Conservation (phyloP, 2,797 vertebrate species). For the Sparidentex hasta region DNA sequence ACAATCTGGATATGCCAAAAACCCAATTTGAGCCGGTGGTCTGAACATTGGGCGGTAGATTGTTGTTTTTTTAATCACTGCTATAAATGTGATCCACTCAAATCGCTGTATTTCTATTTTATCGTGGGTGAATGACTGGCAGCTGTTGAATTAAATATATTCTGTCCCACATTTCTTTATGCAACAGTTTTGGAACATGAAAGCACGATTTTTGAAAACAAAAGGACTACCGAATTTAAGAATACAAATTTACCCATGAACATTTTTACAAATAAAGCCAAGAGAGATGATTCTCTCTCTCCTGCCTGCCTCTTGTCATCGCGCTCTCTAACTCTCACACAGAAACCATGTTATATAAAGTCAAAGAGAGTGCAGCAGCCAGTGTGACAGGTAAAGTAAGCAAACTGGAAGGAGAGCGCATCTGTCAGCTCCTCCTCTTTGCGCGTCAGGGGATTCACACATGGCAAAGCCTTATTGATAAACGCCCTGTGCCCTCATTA, state of each 20-base stretch:
- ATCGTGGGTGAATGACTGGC: not conserved
- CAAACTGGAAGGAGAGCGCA: slow-evolving; percentile 48
- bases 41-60: no score
- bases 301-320: slow-evolving; percentile 52
- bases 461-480: slow-evolving; percentile 62
- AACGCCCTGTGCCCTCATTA: slow-evolving; percentile 51
- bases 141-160: slow-evolving; percentile 5
- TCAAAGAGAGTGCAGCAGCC: slow-evolving; percentile 54
- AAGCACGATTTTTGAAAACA: slow-evolving; percentile 57
- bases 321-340: slow-evolving; percentile 50
- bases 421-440: slow-evolving; percentile 42
- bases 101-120: not conserved
- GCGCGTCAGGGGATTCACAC: slow-evolving; percentile 48
- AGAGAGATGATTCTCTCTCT: slow-evolving; percentile 24
- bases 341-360: slow-evolving; percentile 52
- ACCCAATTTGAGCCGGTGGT: no score
- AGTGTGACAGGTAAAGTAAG: slow-evolving; percentile 55
- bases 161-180: not conserved
- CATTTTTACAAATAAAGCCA: slow-evolving; percentile 53
- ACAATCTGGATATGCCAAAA: no score
- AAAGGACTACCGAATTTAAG: slow-evolving; percentile 35
- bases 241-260: slow-evolving; percentile 50
- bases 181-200: slow-evolving; percentile 30
- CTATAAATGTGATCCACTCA: not conserved
- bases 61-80: not conserved